phyloP scores from a whole-genome alignment of 2,888 invertebrate genomes.

The Caenorhabditis sulstoni region DNA sequence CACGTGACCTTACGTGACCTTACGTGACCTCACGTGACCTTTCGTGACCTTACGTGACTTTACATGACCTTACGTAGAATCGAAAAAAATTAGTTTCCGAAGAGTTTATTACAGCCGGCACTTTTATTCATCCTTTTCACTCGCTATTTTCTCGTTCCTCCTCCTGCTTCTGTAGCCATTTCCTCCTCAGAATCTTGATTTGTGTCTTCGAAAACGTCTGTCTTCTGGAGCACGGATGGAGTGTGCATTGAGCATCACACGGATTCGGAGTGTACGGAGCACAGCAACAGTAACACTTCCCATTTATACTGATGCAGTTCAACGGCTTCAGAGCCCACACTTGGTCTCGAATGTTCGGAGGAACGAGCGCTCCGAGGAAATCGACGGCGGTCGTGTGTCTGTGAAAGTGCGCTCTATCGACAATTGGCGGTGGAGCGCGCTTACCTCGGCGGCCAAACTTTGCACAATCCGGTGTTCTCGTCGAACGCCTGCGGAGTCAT shows the following conservation, averaged over 20 bases:
- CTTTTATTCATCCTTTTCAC: constrained; percentile 6
- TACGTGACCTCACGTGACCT: no score
- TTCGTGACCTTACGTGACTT: no score
- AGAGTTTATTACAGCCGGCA: no score
- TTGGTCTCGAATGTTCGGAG: constrained; percentile 73
- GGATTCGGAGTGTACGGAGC: constrained; percentile 76
- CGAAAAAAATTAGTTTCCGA: no score
- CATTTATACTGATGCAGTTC: constrained; percentile 76
- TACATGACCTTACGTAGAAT: no score
- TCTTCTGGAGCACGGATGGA: constrained; percentile 68
- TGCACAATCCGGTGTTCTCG: constrained; percentile 67
- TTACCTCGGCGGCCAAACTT: constrained; percentile 76
- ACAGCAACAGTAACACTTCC: constrained; percentile 77
- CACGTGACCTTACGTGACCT: no score
- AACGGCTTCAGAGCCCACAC: constrained; percentile 75
- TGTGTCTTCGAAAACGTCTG: constrained; percentile 67
- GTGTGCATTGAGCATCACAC: constrained; percentile 73
- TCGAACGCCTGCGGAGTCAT: constrained; percentile 77
- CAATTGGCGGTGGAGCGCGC: not conserved
- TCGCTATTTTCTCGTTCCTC: constrained; percentile 25
- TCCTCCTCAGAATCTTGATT: constrained; percentile 69
- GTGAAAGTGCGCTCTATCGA: not conserved
- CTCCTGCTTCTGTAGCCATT: constrained; percentile 66
- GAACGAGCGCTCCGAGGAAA: constrained; percentile 74
- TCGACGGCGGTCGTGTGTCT: constrained; percentile 69